Percentiles rank a stretch among this genome's conserved stretches.
These are phyloP conservation scores for Drosophila trapezifrons DNA, from an alignment of 1,140 invertebrate species.

Conservation along the genomic window DNA sequence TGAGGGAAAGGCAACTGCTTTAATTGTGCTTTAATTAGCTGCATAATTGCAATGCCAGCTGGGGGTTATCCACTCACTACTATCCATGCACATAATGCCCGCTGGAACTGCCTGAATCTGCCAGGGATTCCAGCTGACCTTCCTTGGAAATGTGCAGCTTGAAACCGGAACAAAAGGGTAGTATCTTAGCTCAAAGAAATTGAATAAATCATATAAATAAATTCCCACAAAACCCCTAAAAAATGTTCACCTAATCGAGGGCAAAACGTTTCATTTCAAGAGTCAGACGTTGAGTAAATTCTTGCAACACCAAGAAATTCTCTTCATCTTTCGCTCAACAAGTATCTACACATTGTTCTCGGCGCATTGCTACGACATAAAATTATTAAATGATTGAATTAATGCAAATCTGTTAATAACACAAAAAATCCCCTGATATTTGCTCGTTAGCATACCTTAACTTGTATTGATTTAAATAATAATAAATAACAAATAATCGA, in stretches of 20 bases:
- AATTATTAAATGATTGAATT: neutral
- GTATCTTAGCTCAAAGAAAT: no score
- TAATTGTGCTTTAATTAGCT: slow-evolving; percentile 70
- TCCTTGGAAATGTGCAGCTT: neutral
- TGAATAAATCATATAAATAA: no score
- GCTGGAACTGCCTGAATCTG: neutral
- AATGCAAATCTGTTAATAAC: neutral
- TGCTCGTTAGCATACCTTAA: neutral
- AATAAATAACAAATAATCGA: slow-evolving; percentile 1
- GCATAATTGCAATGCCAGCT: slow-evolving; percentile 60
- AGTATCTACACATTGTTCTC: neutral
- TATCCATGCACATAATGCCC: neutral
- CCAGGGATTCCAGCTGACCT: slow-evolving; percentile 2
- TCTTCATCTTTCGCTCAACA: neutral
- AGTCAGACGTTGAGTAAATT: neutral
- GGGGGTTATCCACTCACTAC: slow-evolving; percentile 8
- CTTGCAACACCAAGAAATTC: neutral
- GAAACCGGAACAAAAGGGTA: no score
- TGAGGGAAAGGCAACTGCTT: slow-evolving; percentile 16
- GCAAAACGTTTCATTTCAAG: neutral
- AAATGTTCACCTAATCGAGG: neutral
- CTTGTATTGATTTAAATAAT: neutral
- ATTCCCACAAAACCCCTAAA: neutral
- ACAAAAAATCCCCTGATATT: neutral
- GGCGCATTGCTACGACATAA: neutral